These are phyloP conservation scores for Dromaius novaehollandiae DNA, from an alignment of 2,113 vertebrate genomes.

Conservation along the genomic window DNA sequence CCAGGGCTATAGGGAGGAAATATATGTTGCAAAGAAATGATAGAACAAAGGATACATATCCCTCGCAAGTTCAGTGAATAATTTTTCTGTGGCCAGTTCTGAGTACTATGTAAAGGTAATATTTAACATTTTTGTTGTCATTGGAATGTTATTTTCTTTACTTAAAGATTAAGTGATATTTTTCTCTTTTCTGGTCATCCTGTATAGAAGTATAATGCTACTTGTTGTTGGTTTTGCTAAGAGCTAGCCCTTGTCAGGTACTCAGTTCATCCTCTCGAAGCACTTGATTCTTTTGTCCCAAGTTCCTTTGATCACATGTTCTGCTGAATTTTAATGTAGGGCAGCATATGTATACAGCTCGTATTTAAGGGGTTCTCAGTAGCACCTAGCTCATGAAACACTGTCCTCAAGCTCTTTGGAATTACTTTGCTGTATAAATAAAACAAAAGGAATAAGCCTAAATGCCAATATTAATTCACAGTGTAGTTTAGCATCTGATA, in stretches of 20 bases:
- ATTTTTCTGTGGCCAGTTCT: background rate
- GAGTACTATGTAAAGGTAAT: background rate
- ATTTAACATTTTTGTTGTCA: background rate
- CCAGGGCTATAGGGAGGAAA: background rate
- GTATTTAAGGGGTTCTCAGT: background rate
- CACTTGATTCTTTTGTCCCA: background rate
- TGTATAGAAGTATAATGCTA: background rate
- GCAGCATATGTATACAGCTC: background rate
- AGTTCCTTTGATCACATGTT: background rate
- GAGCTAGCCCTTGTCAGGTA: background rate
- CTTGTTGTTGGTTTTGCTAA: background rate
- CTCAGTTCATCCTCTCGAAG: background rate
- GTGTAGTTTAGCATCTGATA: constrained; percentile 15
- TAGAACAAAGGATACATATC: background rate
- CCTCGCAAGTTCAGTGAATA: background rate
- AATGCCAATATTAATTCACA: background rate
- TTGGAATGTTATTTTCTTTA: background rate
- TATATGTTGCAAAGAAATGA: background rate
- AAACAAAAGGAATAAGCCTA: background rate
- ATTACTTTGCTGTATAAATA: background rate
- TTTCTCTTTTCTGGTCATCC: background rate
- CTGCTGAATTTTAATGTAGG: background rate
- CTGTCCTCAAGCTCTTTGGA: background rate
- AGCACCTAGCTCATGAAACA: background rate
- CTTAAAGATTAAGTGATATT: background rate